Evolutionary conservation across 2,797 vertebrate species (phyloP).

Genomic region (Tangara arthus): DNA sequence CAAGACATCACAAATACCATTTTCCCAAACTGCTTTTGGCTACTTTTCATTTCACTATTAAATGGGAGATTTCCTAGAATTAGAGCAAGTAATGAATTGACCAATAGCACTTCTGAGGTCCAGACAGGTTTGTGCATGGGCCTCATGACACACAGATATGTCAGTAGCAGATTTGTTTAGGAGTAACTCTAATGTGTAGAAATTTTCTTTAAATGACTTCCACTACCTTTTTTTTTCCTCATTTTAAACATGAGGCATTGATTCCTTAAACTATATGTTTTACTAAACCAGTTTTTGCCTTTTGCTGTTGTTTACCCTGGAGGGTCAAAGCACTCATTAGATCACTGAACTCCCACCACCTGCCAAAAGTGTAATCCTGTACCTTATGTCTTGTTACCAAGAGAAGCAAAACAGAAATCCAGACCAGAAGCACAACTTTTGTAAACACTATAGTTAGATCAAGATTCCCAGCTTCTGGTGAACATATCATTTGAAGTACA

Average conservation of each 20-base stretch:
- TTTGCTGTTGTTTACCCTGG: neutral
- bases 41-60: neutral
- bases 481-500: neutral
- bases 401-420: neutral
- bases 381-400: neutral
- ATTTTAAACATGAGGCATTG: neutral
- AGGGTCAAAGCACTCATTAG: neutral
- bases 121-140: neutral
- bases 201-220: neutral
- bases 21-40: neutral
- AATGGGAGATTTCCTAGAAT: neutral
- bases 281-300: neutral
- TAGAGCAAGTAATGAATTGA: neutral
- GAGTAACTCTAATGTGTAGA: neutral
- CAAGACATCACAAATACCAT: fast-evolving
- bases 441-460: neutral
- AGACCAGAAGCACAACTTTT: neutral
- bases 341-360: neutral
- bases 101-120: fast-evolving
- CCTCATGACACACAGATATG: neutral
- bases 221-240: neutral
- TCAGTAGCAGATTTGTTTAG: neutral
- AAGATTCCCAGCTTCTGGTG: neutral
- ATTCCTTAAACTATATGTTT: neutral
- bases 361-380: neutral